phyloP scores from a whole-genome alignment of 2,113 vertebrate species.

The Amphiprion percula region DNA sequence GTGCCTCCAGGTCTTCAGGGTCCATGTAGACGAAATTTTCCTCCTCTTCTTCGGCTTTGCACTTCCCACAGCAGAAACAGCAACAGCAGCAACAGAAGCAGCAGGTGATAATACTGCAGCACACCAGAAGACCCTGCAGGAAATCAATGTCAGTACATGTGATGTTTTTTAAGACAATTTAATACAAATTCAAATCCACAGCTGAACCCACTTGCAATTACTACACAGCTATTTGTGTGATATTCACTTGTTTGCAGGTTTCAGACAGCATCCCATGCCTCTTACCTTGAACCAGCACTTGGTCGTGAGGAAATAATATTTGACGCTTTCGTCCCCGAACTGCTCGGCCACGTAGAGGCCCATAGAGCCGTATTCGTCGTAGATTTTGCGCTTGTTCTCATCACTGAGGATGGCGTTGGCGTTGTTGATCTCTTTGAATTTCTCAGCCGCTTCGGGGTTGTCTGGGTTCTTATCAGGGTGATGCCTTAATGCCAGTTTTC shows the following conservation, averaged over 20 bases:
- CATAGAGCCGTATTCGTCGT: constrained; percentile 91
- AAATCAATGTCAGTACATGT: background rate
- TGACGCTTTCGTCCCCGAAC: constrained; percentile 91
- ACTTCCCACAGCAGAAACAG: constrained; percentile 90
- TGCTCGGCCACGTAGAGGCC: constrained; percentile 92
- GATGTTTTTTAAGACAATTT: background rate
- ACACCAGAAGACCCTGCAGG: constrained; percentile 82
- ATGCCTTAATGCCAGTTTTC: constrained; percentile 90
- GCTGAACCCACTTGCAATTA: background rate
- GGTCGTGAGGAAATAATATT: constrained; percentile 89
- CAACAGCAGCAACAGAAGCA: constrained; percentile 91
- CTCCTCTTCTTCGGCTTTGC: constrained; percentile 78
- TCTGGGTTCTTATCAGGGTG: constrained; percentile 95
- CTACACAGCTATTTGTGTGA: background rate
- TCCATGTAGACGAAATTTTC: constrained; percentile 76
- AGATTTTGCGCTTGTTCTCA: constrained; percentile 87
- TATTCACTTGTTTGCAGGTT: background rate
- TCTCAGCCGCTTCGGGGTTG: constrained; percentile 82
- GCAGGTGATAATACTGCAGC: constrained; percentile 84
- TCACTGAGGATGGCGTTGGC: constrained; percentile 91
- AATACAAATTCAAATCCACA: background rate
- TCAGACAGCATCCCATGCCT: fast-evolving
- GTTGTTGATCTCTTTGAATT: constrained; percentile 93
- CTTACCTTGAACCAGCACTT: constrained; percentile 96
- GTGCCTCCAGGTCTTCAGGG: constrained; percentile 84